Evolutionary conservation across 2,888 invertebrate genomes (phyloP), one percentile per base, ranked within the genome.

Genomic region (Drosophila nr. fundita): DNA sequence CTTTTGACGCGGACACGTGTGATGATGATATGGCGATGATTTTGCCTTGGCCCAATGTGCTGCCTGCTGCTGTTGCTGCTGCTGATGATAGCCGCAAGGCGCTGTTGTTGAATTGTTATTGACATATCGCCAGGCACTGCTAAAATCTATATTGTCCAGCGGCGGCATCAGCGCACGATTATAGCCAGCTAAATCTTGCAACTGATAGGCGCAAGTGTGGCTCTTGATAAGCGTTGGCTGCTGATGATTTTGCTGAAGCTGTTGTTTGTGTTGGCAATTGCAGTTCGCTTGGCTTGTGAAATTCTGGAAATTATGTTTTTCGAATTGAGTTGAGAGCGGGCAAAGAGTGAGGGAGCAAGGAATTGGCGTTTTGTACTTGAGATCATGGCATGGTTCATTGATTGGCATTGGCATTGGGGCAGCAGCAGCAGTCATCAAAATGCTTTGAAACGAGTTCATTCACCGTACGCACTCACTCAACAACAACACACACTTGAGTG

Each of bases 111-210:
- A 80, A 76, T 83, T 90, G 63, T 77, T 82, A 67, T 82, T 89
- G 79, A 80, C 82, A 80, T 78, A 83, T 32, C 72, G 83, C 79
- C 75, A 89, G 67, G 73, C 83, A 42, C 75, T 79, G 76, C 83
- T 83, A 15, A 90, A 76, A 83, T 90, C 83, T 72, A 90, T 76
- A 82, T 91, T 69, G 87, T 91, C 90, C 90, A 93, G 75, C 76
- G 93, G 90, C 78, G 93, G 87, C 93, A 93, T 84, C 78, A 87
- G 82, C 71, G 89, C 89, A 76, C 92, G 80, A 87, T 92, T 90
- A 70, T 90, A 79, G 38, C 86, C 72, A 68, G 91, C 77, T 63
- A 90, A 89, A 54, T 92, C 92, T 79, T 92, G 92, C 73, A 90
- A 76, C 81, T 92, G 90, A 82, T 92, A 92, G 78, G 92, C 91